Evolutionary conservation across 2,888 invertebrate species (phyloP), one percentile per base, ranked within the genome.

Genomic region (Diarsia rubi): DNA sequence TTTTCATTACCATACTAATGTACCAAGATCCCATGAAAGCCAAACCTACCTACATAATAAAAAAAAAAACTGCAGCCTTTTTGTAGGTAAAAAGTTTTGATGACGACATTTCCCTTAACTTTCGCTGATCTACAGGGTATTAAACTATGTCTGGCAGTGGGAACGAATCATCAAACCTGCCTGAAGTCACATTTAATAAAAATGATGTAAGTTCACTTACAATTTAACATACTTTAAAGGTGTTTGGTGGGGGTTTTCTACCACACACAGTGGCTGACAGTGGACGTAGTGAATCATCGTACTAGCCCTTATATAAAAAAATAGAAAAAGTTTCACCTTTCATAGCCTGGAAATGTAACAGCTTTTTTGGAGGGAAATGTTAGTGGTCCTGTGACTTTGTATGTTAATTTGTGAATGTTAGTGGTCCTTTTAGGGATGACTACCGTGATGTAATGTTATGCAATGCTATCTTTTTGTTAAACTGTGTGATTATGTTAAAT

Each of bases 301-400:
- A 47, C 6, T 47, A 47, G 19, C 47, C 19, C 47, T 49, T 49
- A 49, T 49, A 21, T 49, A 49, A 2, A 49, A 49, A 21, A 49
- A 49, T 19, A n/a, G n/a, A 52, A 52, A 52, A 52, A n/a, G n/a
- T 4, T n/a, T 12, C n/a, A 52, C 2, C n/a, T 52, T 52, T 52
- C n/a, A 52, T 52, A n/a, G 14, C 27, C 59, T 54, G 27, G 49
- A 79, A 70, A 11, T 67, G 45, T 42, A 49, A 19, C 37, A 37
- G 59, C 14, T 69, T 63, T 64, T 72, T 54, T 66, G 47, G 3
- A 31, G 37, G 19, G 21, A 16, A n/a, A 42, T 6, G 42, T n/a
- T 42, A 42, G 62, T 62, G 8, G 8, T n/a, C 42, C 16, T 62
- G n/a, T 62, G 14, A 62, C 42, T n/a, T n/a, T n/a, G n/a, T n/a